Evolutionary conservation across 2,113 vertebrate species (phyloP), one percentile per base, ranked within the genome.

Genomic region (Triplophysa rosa): DNA sequence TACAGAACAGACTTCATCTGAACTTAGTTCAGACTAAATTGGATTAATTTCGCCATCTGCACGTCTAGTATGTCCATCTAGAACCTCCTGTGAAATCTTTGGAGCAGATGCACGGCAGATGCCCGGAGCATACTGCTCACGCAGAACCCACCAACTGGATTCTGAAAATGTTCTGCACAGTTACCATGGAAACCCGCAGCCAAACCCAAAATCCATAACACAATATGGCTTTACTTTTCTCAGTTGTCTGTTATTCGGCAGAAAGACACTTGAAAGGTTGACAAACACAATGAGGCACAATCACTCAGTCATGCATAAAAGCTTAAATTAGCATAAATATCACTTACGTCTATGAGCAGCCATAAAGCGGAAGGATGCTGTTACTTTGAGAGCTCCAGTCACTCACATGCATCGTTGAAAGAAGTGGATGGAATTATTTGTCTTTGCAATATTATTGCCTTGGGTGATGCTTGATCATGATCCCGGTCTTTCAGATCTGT

Each of bases 121-220:
- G 72, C 56, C 61, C 29, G 23, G 47, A 73, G 23, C 54, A 67
- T 63, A 33, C 52, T 67, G 73, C 66, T 72, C 47, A 62, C 70
- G 21, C 8, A 52, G 26, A 84, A 73, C 54, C 24, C 19, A 56
- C 64, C 45, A 72, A 78, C 67, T 80, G 82, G 58, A 65, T n/a
- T 45, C 78, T 62, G 65, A 33, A 63, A 26, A 72, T 73, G 52
- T 77, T 84, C 65, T 74, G 62, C 67, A 77, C 62, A 62, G 78
- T 80, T 80, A 54, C 78, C 78, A 80, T 84, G 69, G 82, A 77
- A 80, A 80, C 68, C 45, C 42, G 61, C 17, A 56, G 52, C 42
- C 29, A 62, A 70, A 54, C 40, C 74, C 73, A 24, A 11, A 66
- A 23, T 70, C 77, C 52, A 65, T 42, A 80, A 67, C 49, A 47